Base-by-base conservation (phyloP, 2,888 invertebrate species). In the Ametastegia equiseti region DNA sequence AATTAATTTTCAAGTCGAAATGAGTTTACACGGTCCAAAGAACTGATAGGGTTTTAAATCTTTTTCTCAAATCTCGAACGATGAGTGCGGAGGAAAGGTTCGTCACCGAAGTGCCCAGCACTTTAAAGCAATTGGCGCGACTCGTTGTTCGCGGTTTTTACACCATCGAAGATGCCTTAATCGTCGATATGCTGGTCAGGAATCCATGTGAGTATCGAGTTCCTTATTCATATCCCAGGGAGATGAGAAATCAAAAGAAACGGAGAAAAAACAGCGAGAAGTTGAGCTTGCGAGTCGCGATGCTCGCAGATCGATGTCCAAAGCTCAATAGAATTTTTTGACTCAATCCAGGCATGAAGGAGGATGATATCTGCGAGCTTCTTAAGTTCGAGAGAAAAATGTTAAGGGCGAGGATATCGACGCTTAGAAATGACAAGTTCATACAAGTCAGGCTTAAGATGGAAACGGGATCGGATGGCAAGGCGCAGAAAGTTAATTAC, bases 401-500 rank as follows among this genome's bases (percentile, higher is more conserved):
- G 95, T 92, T 99, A 80, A 94, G 98, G 88, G 96, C 97, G 1
- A 93, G 97, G 86, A 97, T 99, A 92, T 94, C 97, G 0, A 96
- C 96, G 0, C 92, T 99, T 82, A 96, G 97, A 91, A 97, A 95
- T 89, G 99, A 99, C 90, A 98, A 98, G 93, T 98, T 99, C 89
- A 96, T 98, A 84, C 97, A 97, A 94, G 96, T 97, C 45, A 94
- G 97, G 86, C 93, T 98, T 87, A 95, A 97, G 93, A 98, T 98
- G 97, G 98, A 98, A 93, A 98, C 98, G 80, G 98, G 97, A 50
- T 94, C 95, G 0, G 98, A 99, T 92, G 98, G 98, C 4, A 98
- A 98, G 93, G 97, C 98, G 45, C 98, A 97, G 88, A 97, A 98
- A 93, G 98, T 98, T 27, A 98, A 98, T 92, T 99, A 98, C 92